Evolutionary conservation across 2,797 vertebrate species (phyloP), one percentile per base, ranked within the genome.

Genomic region (Ambastaia sidthimunki): DNA sequence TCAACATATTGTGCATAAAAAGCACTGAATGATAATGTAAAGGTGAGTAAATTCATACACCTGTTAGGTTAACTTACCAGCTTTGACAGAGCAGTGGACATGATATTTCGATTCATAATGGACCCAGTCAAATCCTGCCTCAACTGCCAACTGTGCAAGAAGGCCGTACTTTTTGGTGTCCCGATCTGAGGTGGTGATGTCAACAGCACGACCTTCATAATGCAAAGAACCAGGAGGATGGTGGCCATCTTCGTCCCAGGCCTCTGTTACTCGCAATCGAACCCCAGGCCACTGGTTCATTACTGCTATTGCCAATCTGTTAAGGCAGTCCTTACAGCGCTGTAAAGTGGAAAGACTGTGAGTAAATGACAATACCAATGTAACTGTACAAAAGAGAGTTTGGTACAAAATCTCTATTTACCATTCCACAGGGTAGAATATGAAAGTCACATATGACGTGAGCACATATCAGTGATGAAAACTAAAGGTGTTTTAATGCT

Each of bases 101-200:
- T 99, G 98, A 1, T 96, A 95, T 83, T 96, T 98, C 86, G 98
- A 98, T 87, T 99, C 98, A 0, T 99, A 99, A 91, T 97, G 94
- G 83, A 99, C 98, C 97, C 98, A 99, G 91, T 99, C 98, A 57
- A 99, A 99, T 76, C 98, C 98, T 0, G 98, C 98, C 88, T 99
- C 97, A 74, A 98, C 96, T 0, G 98, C 98, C 89, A 99, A 90
- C 86, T 97, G 97, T 0, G 98, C 97, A 85, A 99, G 92, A 66
- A 98, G 91, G 48, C 98, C 98, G 0, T 99, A 99, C 88, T 99
- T 99, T 80, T 95, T 94, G 7, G 95, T 95, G 86, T 96, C 95
- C 0, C 96, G 94, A 90, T 99, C 98, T 0, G 96, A 96, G 0
- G 98, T 99, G 81, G 98, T 99, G 90, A 99, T 97, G 89, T 99